Conservation (phyloP, 35 echinoderm and acorn worm species). For the Lytechinus variegatus region DNA sequence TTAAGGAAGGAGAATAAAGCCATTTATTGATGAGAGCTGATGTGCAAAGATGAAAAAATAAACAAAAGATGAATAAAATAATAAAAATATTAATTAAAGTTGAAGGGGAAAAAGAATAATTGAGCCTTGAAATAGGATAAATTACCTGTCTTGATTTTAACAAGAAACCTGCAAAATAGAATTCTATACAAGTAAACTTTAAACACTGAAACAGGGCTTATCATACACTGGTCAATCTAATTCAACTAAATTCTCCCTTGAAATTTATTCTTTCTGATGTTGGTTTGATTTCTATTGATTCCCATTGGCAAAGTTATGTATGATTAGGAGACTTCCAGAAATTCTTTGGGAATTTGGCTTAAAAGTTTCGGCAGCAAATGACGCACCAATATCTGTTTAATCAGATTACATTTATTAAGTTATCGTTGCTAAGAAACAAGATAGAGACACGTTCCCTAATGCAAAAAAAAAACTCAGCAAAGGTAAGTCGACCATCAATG, state of each 20-base stretch:
- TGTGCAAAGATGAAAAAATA: background rate
- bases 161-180: background rate
- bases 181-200: background rate
- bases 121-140: background rate
- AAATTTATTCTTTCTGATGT: background rate
- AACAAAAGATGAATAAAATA: slow-evolving; percentile 15
- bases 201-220: background rate
- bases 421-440: no score
- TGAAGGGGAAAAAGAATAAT: background rate
- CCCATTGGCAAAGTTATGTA: no score
- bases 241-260: background rate
- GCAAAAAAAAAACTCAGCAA: no score
- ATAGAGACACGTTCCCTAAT: no score
- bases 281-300: no score
- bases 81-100: background rate
- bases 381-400: no score
- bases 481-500: no score
- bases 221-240: background rate
- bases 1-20: background rate
- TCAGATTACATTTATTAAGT: no score
- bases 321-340: no score
- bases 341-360: no score
- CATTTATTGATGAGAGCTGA: background rate
- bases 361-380: no score
- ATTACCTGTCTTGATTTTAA: background rate